Percentiles rank a stretch among this genome's conserved stretches.
Evolutionary conservation across 1,140 invertebrate species (phyloP).

Genomic region (Microplitis demolitor): DNA sequence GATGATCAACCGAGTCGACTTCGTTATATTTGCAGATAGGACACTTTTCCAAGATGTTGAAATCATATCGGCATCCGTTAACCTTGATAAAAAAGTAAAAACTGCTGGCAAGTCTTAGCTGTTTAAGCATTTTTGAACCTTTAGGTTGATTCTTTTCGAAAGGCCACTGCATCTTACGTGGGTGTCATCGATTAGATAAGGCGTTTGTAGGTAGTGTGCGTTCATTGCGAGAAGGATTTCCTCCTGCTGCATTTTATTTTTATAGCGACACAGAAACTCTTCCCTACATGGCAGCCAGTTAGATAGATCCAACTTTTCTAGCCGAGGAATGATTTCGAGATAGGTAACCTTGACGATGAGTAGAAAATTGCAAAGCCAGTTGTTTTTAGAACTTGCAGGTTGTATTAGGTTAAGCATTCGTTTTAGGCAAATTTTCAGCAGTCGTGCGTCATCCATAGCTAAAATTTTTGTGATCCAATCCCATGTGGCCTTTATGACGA

Average conservation of each 20-base stretch:
- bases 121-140: neutral
- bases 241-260: neutral
- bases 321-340: neutral
- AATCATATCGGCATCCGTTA: no score
- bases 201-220: neutral
- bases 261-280: neutral
- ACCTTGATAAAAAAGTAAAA: neutral
- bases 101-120: neutral
- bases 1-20: neutral
- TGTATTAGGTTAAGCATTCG: no score
- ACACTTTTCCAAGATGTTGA: neutral
- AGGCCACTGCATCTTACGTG: neutral
- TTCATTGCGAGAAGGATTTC: neutral
- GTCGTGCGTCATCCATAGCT: no score
- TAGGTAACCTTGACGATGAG: neutral
- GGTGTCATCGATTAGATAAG: no score
- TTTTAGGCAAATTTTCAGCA: no score
- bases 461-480: neutral
- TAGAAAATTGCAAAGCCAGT: neutral
- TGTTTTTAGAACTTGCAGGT: no score
- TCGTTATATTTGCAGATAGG: neutral
- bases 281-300: neutral
- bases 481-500: neutral
- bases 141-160: neutral
- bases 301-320: neutral